phyloP scores from a whole-genome alignment of 2,797 vertebrate species.

The Myotis pilosus region DNA sequence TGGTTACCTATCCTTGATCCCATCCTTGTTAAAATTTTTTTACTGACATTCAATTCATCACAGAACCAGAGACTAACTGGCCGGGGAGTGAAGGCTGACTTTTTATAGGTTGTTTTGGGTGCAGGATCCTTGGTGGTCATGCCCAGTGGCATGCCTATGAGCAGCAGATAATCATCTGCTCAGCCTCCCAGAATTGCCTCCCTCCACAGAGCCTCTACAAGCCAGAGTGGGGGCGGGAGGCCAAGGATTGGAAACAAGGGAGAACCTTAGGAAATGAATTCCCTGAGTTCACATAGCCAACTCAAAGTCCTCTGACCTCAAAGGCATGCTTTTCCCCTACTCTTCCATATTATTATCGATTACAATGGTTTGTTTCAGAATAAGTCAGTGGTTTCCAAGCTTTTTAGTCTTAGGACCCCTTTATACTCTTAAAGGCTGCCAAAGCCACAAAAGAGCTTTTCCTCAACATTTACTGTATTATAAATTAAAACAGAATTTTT shows the following conservation, averaged over 20 bases:
- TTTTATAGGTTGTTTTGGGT: background rate
- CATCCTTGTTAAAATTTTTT: too few species aligned
- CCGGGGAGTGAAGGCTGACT: background rate
- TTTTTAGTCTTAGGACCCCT: background rate
- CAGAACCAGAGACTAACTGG: background rate
- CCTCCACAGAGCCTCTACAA: background rate
- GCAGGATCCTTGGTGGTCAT: background rate
- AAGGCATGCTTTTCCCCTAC: background rate
- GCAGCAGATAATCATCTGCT: background rate
- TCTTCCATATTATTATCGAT: background rate
- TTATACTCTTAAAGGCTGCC: conserved; percentile 25
- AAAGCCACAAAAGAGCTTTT: background rate
- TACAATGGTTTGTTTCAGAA: background rate
- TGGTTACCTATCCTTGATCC: too few species aligned
- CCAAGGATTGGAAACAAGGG: background rate
- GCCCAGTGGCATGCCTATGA: background rate
- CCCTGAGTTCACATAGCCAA: background rate
- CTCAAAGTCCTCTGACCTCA: background rate
- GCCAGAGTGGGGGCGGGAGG: background rate
- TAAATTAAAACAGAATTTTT: conserved; percentile 38
- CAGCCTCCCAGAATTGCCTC: background rate
- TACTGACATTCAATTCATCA: too few species aligned
- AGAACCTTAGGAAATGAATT: background rate
- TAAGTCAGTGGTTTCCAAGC: background rate
- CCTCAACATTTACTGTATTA: background rate